Percentiles rank a stretch among this genome's conserved stretches.
phyloP scores from a whole-genome alignment of 2,797 vertebrate species.

The Rachycentron canadum region DNA sequence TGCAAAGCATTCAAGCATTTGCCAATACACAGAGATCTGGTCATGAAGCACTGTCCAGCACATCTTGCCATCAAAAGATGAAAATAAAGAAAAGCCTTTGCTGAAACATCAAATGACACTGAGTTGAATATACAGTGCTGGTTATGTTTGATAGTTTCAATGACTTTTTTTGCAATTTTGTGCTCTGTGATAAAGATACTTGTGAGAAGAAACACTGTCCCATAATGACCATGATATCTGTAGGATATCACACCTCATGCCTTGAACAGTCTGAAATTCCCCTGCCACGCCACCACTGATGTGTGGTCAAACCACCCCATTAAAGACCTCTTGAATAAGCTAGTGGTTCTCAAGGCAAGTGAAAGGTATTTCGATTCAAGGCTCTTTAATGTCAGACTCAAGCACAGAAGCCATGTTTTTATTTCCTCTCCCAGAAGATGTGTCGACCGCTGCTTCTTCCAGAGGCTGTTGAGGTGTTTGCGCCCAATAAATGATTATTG shows the following conservation, averaged over 20 bases:
- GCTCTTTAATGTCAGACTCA: slow-evolving; percentile 74
- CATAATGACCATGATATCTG: slow-evolving; percentile 83
- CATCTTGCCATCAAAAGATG: slow-evolving; percentile 80
- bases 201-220: slow-evolving; percentile 81
- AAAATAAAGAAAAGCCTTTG: slow-evolving; percentile 74
- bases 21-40: slow-evolving; percentile 84
- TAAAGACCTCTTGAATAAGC: slow-evolving; percentile 86
- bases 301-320: slow-evolving; percentile 82
- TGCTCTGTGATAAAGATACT: slow-evolving; percentile 85
- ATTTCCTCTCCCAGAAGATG: slow-evolving; percentile 67
- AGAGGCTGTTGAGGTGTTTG: slow-evolving; percentile 71
- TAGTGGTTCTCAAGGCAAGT: slow-evolving; percentile 79
- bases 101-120: slow-evolving; percentile 86
- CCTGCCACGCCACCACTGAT: slow-evolving; percentile 80
- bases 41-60: slow-evolving; percentile 75
- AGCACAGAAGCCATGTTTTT: slow-evolving; percentile 79
- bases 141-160: slow-evolving; percentile 76
- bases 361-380: slow-evolving; percentile 78
- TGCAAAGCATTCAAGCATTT: slow-evolving; percentile 82
- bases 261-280: slow-evolving; percentile 85
- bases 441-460: slow-evolving; percentile 70
- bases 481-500: slow-evolving; percentile 54
- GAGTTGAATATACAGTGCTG: slow-evolving; percentile 82
- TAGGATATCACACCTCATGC: slow-evolving; percentile 87
- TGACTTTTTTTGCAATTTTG: slow-evolving; percentile 78